Evolutionary conservation across 92 coral and sea anemone genomes (phyloP).

Genomic region (Epizoanthus illoricatus): DNA sequence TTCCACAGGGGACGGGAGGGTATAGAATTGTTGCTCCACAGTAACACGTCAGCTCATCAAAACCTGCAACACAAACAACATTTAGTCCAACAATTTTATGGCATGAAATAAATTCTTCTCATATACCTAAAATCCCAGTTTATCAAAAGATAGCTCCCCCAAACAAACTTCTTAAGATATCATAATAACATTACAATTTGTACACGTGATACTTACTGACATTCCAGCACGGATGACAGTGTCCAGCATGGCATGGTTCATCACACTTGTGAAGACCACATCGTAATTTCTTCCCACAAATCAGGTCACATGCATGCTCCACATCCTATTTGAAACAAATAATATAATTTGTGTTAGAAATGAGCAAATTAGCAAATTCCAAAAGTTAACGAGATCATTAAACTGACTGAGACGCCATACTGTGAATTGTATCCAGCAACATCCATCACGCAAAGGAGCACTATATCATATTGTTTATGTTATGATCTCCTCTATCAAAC

Average conservation of each 20-base stretch:
- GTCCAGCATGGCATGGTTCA: constrained; percentile 87
- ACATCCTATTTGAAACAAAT: constrained; percentile 54
- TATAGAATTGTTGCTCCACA: constrained; percentile 84
- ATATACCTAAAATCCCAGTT: constrained; percentile 6
- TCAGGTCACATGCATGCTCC: constrained; percentile 81
- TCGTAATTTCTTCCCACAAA: constrained; percentile 84
- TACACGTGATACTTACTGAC: constrained; percentile 55
- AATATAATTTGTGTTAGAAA: background rate
- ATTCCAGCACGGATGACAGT: constrained; percentile 90
- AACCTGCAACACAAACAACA: constrained; percentile 52
- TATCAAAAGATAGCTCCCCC: background rate
- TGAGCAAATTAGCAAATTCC: background rate
- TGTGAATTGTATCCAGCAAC: too few relatives aligned
- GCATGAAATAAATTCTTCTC: background rate
- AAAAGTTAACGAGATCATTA: background rate
- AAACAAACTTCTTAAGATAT: too few relatives aligned
- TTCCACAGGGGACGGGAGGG: constrained; percentile 98
- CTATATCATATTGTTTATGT: too few relatives aligned
- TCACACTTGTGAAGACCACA: constrained; percentile 92
- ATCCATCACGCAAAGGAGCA: too few relatives aligned
- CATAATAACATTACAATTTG: too few relatives aligned
- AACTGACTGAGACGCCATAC: too few relatives aligned
- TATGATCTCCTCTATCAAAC: too few relatives aligned
- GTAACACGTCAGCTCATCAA: constrained; percentile 89
- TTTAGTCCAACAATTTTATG: background rate